Percentiles rank a stretch among this genome's conserved stretches.
Evolutionary conservation across 2,888 invertebrate genomes (phyloP).

Genomic region (Neria commutata): DNA sequence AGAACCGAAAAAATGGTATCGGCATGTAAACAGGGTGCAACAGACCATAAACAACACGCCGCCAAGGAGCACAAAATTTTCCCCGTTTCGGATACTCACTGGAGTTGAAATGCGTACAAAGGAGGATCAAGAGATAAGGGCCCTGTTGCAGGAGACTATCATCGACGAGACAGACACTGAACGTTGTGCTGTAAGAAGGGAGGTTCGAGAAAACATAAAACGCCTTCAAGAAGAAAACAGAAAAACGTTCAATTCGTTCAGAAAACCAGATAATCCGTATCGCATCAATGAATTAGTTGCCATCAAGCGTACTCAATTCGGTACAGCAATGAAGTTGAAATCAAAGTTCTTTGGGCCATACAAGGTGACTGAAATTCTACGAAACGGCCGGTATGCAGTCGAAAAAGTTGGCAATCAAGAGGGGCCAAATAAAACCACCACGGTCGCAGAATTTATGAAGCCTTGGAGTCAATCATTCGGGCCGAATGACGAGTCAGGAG

Average conservation of each 20-base stretch:
- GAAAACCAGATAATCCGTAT: slow-evolving; percentile 7
- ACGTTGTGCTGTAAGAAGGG: background rate
- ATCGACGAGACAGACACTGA: background rate
- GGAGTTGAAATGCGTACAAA: slow-evolving; percentile 11
- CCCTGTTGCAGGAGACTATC: background rate
- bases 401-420: slow-evolving; percentile 10
- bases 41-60: slow-evolving; percentile 18
- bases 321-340: slow-evolving; percentile 7
- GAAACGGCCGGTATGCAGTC: slow-evolving; percentile 7
- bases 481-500: background rate
- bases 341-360: slow-evolving; percentile 9
- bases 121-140: background rate
- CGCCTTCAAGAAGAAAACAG: slow-evolving; percentile 11
- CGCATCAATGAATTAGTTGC: slow-evolving; percentile 10
- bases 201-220: slow-evolving; percentile 8
- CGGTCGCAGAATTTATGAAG: slow-evolving; percentile 16
- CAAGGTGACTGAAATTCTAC: background rate
- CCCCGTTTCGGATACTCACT: slow-evolving; percentile 10
- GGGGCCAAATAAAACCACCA: slow-evolving; percentile 14
- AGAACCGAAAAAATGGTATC: slow-evolving; percentile 44
- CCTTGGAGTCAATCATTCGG: background rate
- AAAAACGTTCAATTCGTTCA: background rate
- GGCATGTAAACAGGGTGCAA: slow-evolving; percentile 25
- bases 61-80: slow-evolving; percentile 6
- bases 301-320: slow-evolving; percentile 20